Conservation (phyloP, 1,140 invertebrate genomes). For the Plutomurus gul region DNA sequence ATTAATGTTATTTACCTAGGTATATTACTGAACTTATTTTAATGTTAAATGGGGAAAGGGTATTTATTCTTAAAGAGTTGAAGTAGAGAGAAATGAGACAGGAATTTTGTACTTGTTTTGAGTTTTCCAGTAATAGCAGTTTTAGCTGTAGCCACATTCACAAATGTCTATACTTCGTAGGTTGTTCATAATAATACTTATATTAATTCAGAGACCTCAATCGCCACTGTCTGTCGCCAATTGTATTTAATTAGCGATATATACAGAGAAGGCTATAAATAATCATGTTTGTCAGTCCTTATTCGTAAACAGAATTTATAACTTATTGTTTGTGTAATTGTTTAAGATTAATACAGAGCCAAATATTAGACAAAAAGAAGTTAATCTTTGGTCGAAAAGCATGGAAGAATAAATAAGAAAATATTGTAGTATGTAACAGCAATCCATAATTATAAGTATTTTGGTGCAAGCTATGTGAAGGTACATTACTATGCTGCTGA, state of each 20-base stretch:
- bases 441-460: not conserved
- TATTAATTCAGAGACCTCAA: not conserved
- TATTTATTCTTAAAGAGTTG: not conserved
- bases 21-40: not conserved
- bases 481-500: not conserved
- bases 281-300: too few relatives aligned
- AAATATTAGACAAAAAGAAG: too few relatives aligned
- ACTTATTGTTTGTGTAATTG: too few relatives aligned
- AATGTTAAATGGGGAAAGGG: not conserved
- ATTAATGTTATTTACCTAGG: not conserved
- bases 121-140: not conserved
- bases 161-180: not conserved
- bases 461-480: not conserved
- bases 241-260: not conserved
- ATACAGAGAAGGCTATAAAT: too few relatives aligned
- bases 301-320: too few relatives aligned
- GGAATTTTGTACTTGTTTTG: slow-evolving; percentile 7
- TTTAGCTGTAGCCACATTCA: not conserved
- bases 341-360: too few relatives aligned
- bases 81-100: not conserved
- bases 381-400: too few relatives aligned
- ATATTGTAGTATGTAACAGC: not conserved
- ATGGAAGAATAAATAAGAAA: too few relatives aligned
- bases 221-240: not conserved
- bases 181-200: too few relatives aligned